Conservation (phyloP, 2,888 invertebrate genomes). For the Glyphotaelius pellucidus region DNA sequence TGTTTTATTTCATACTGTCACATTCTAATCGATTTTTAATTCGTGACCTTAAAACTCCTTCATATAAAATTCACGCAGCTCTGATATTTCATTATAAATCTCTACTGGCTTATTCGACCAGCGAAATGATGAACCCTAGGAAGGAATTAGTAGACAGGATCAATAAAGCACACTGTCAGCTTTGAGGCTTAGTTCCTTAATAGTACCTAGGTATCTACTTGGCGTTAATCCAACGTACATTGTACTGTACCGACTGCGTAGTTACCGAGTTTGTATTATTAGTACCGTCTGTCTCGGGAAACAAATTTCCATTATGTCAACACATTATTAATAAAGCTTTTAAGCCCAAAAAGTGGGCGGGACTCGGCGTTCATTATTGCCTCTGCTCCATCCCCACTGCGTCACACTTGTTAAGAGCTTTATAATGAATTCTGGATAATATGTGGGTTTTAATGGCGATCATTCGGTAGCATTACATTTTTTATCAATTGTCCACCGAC, state of each 20-base stretch:
- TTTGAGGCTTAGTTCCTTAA: background rate
- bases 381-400: background rate
- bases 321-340: constrained; percentile 48
- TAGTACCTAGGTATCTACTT: background rate
- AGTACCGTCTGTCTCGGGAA: background rate
- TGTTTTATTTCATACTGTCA: background rate
- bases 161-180: constrained; percentile 8
- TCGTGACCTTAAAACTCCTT: background rate
- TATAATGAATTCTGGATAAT: background rate
- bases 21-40: constrained; percentile 2
- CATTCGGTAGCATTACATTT: background rate
- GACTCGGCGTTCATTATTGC: constrained; percentile 21
- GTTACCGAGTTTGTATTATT: background rate
- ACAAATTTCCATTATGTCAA: constrained; percentile 48
- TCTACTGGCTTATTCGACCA: background rate
- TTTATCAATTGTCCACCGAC: background rate
- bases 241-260: background rate
- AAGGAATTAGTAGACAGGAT: constrained; percentile 1
- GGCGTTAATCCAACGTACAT: background rate
- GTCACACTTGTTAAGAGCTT: background rate
- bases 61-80: background rate
- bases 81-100: background rate
- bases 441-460: background rate
- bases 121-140: background rate
- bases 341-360: constrained; percentile 45